Base-by-base conservation (phyloP, 2,113 vertebrate species). In the Hemicordylus capensis region DNA sequence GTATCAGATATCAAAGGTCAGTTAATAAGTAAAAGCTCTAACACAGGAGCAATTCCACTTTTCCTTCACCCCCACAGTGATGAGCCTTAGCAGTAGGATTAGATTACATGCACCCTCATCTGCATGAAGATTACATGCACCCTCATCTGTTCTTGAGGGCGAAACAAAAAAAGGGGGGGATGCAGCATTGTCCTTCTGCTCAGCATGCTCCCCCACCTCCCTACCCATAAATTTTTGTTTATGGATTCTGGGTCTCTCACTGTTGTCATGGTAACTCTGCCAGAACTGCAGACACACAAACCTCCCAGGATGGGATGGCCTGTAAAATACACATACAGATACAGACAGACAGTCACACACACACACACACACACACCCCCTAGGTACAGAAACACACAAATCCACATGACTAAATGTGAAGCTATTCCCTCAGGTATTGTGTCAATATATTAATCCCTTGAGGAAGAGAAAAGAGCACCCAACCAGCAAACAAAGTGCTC, bases 261-360 rank as follows among this genome's bases (percentile, higher is more conserved):
- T 81, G 90, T 90, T 94, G 93, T 86, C 93, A 94, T 92, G 90
- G 88, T 81, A 95, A 96, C 93, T 63, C 37, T 79, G 80, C 76
- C 82, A 85, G 85, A 87, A 77, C 89, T 86, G 90, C 46, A 26
- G 28, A 19, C 14, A 22, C 20, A 19, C 20, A 89, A 93, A 86
- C 88, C 83, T 15, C 48, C 81, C 85, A 76, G 86, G 90, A 89
- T 90, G 80, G 89, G 88, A 78, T 75, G 81, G 88, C 76, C 90
- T 69, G 42, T 48, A 59, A 88, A 81, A 92, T 88, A 90, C 51
- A 54, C 51, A 7, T 17, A 54, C 51, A 7, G 11, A 54, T 14
- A 54, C 79, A 85, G 83, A 86, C 73, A 91, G 84, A 88, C 67
- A 69, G 15, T 39, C 34, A 39, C 37, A 42, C 5, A 89, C 93